These are phyloP conservation scores for Turritopsis rubra DNA, from an alignment of 30 jellyfish, hydroid and myxozoan genomes.

Conservation along the genomic window DNA sequence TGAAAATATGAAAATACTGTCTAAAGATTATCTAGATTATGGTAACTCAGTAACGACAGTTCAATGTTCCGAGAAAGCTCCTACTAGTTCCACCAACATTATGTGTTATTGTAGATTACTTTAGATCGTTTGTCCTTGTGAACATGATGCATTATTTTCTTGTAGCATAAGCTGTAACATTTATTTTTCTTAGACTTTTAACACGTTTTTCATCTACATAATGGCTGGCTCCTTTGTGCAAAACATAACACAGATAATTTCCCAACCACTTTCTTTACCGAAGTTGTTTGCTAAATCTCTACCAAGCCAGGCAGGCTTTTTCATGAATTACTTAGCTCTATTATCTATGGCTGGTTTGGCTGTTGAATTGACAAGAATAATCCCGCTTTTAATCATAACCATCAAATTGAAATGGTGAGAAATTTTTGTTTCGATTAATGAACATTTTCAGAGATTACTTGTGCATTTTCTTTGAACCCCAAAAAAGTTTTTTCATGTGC, in stretches of 20 bases:
- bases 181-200: conserved; percentile 60
- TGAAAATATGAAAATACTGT: too few species aligned
- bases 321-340: conserved; percentile 55
- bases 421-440: too few species aligned
- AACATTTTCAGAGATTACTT: not conserved
- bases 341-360: conserved; percentile 72
- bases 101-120: too few species aligned
- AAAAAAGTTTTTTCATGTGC: not conserved
- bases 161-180: not conserved
- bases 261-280: conserved; percentile 53
- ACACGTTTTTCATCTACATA: conserved; percentile 84
- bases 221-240: conserved; percentile 75
- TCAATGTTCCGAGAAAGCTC: too few species aligned
- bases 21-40: too few species aligned
- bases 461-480: not conserved
- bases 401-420: conserved; percentile 37
- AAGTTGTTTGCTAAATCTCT: conserved; percentile 57
- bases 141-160: too few species aligned
- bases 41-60: too few species aligned
- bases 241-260: conserved; percentile 33
- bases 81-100: too few species aligned
- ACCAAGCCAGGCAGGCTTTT: conserved; percentile 88
- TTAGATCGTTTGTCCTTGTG: too few species aligned
- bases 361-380: conserved; percentile 53
- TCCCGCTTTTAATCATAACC: conserved; percentile 32